Evolutionary conservation across 2,113 vertebrate genomes (phyloP).

Genomic region (Rhinichthys klamathensis): DNA sequence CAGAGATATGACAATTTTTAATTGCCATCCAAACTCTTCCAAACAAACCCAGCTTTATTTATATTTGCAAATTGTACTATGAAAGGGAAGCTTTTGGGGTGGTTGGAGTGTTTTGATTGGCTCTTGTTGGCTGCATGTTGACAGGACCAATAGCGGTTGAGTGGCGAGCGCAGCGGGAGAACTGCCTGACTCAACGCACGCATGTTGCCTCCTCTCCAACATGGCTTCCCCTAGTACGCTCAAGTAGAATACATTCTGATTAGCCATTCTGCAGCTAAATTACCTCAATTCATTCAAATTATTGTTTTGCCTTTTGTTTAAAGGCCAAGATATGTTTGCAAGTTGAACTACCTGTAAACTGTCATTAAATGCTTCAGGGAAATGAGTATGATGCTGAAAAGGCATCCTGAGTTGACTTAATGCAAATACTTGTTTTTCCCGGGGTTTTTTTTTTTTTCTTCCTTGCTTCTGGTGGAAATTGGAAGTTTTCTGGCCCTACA

Average conservation of each 20-base stretch:
- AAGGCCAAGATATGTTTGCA: conserved; percentile 73
- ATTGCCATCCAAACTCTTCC: conserved; percentile 28
- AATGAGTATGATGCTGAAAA: conserved; percentile 62
- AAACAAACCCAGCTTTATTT: conserved; percentile 58
- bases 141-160: conserved; percentile 59
- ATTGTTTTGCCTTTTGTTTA: conserved; percentile 82
- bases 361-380: conserved; percentile 79
- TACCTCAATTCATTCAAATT: conserved; percentile 81
- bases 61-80: conserved; percentile 70
- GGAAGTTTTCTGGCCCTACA: conserved; percentile 4
- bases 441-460: background rate
- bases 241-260: conserved; percentile 77
- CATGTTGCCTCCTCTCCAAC: conserved; percentile 55
- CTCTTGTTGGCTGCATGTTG: conserved; percentile 62
- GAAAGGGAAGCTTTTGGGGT: conserved; percentile 62
- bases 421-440: conserved; percentile 59
- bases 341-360: conserved; percentile 74
- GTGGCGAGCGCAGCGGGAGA: conserved; percentile 63
- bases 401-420: conserved; percentile 64
- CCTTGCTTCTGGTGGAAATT: background rate
- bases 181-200: conserved; percentile 50
- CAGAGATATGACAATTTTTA: background rate
- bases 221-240: conserved; percentile 61
- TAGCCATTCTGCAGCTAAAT: conserved; percentile 78
- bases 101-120: conserved; percentile 65